These are phyloP conservation scores for Axea sp. DNA, from an alignment of 2,888 invertebrate species.

Conservation along the genomic window DNA sequence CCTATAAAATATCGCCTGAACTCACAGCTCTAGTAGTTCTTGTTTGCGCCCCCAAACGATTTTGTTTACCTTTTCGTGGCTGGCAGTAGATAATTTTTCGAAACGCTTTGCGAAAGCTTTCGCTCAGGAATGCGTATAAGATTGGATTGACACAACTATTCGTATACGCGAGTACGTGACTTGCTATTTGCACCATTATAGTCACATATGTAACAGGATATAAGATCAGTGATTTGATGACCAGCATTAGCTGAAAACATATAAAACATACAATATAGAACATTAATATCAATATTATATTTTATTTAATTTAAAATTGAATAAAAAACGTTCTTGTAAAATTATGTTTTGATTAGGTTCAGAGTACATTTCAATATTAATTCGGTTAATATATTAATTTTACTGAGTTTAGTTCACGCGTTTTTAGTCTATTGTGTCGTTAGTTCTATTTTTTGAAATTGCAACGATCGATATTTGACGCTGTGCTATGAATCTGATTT, in stretches of 20 bases:
- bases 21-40: slow-evolving; percentile 86
- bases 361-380: no score
- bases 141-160: slow-evolving; percentile 97
- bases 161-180: slow-evolving; percentile 92
- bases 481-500: no score
- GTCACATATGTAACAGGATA: slow-evolving; percentile 85
- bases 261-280: slow-evolving; percentile 15
- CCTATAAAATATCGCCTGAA: slow-evolving; percentile 84
- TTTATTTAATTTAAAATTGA: no score
- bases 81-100: slow-evolving; percentile 84
- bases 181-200: slow-evolving; percentile 88
- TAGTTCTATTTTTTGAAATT: no score
- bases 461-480: no score
- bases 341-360: no score
- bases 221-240: slow-evolving; percentile 86
- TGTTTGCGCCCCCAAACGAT: slow-evolving; percentile 82
- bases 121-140: slow-evolving; percentile 95
- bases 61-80: slow-evolving; percentile 80
- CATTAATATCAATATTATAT: no score
- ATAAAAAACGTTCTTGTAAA: no score
- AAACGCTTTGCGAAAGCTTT: slow-evolving; percentile 96
- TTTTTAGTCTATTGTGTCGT: no score
- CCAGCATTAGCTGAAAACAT: slow-evolving; percentile 86
- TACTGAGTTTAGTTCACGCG: no score
- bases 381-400: no score